These are phyloP conservation scores for Chionis minor DNA, from an alignment of 2,113 vertebrate genomes.

Conservation along the genomic window DNA sequence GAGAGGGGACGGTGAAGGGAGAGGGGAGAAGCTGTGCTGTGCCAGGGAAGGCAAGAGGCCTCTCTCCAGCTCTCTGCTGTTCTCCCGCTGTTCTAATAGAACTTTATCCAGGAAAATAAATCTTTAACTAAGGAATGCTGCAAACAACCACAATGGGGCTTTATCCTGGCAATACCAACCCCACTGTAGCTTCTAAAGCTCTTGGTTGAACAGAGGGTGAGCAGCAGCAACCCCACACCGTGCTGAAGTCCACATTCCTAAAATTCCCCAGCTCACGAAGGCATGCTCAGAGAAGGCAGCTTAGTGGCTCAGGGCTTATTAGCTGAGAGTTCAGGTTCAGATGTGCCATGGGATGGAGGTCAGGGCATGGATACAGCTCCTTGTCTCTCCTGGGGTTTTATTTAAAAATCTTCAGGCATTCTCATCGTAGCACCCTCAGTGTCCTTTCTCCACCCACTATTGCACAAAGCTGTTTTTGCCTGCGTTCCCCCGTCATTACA, in stretches of 20 bases:
- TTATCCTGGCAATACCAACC: neutral
- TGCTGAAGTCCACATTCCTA: constrained; percentile 46
- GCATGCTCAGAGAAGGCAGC: neutral
- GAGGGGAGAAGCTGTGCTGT: neutral
- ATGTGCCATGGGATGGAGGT: neutral
- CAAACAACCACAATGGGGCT: constrained; percentile 43
- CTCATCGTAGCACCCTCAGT: neutral
- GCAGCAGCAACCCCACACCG: neutral
- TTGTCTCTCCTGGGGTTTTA: neutral
- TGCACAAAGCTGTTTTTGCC: neutral
- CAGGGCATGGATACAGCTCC: neutral
- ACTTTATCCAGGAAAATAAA: constrained; percentile 48
- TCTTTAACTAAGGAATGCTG: constrained; percentile 50
- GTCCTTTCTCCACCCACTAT: neutral
- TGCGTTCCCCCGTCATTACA: fast-evolving
- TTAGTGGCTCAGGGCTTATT: neutral
- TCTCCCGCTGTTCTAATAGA: constrained; percentile 41
- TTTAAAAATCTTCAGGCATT: neutral
- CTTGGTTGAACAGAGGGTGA: neutral
- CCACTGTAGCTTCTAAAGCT: constrained; percentile 22
- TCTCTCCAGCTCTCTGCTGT: neutral
- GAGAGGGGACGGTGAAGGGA: neutral
- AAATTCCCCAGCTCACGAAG: neutral
- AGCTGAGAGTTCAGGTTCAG: constrained; percentile 9
- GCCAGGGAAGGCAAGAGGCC: neutral